Conservation (phyloP, 2,888 invertebrate genomes). For the Aphrophora alni region DNA sequence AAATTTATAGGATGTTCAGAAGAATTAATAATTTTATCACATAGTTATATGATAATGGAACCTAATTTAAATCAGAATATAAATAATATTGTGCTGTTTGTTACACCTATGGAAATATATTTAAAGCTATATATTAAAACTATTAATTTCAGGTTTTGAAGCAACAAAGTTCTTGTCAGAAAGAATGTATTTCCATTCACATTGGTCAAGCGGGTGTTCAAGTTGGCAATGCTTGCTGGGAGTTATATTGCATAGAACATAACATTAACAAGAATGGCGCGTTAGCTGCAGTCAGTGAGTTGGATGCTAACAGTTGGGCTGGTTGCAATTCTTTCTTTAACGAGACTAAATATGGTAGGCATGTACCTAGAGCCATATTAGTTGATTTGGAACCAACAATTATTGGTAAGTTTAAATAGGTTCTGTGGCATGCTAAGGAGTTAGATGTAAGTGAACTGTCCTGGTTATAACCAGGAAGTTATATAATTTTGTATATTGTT, state of each 20-base stretch:
- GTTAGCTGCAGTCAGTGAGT: not conserved
- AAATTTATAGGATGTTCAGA: too few relatives aligned
- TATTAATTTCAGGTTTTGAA: not conserved
- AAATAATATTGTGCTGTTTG: too few relatives aligned
- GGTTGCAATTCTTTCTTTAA: conserved; percentile 42
- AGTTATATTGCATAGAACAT: conserved; percentile 55
- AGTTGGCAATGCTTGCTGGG: conserved; percentile 56
- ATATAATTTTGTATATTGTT: too few relatives aligned
- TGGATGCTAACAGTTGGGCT: not conserved
- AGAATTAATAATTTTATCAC: too few relatives aligned
- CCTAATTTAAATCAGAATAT: not conserved
- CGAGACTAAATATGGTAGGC: conserved; percentile 36
- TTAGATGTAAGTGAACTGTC: too few relatives aligned
- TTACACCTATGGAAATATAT: too few relatives aligned
- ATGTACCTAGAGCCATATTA: conserved; percentile 44
- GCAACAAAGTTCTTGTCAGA: conserved; percentile 37
- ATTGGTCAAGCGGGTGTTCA: conserved; percentile 59
- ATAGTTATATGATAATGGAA: not conserved
- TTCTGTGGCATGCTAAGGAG: too few relatives aligned
- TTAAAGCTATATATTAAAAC: too few relatives aligned
- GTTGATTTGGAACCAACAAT: conserved; percentile 47
- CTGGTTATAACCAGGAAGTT: too few relatives aligned
- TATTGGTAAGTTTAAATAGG: conserved; percentile 33
- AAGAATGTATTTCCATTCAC: conserved; percentile 59
- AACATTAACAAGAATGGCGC: conserved; percentile 59